Base-by-base conservation (phyloP, 2,113 vertebrate species). In the Verasper variegatus region DNA sequence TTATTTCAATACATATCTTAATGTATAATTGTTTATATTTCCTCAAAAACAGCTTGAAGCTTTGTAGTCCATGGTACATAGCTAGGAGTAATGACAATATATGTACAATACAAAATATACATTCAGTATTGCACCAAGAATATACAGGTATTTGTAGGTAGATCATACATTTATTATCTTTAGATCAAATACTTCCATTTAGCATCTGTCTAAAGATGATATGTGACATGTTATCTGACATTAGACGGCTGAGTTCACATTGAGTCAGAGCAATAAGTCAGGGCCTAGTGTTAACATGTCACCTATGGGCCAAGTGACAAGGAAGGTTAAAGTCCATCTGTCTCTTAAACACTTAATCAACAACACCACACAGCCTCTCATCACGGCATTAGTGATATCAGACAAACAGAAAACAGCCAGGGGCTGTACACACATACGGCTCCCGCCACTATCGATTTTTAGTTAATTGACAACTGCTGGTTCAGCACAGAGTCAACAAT, bases 391-490 rank as follows among this genome's bases (percentile, higher is more conserved):
- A 63, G 63, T 54, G 55, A 70, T 80, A 82, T 85, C 85, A 73
- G 76, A 73, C 60, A 20, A 63, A 73, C 21, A 58, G 15, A 65
- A 62, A 78, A 74, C 71, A 71, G 6, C 64, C 51, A 79, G 11
- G 58, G 57, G 59, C 71, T 55, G 67, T 72, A 78, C 68, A 83
- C 65, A 81, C 71, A 84, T n/a, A 35, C 0, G n/a, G 67, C 81
- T 85, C 83, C 83, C 40, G 31, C 51, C 72, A 21, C 6, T 89
- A 93, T 93, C 71, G 91, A 92, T 93, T 86, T 81, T 52, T 66
- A 75, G 93, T 92, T 93, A 94, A 95, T 93, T 68, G 70, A 45
- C 69, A 84, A 90, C 90, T 74, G 67, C 81, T 74, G 75, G 27
- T 62, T 77, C 23, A 81, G 76, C 69, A 13, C 76, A 49, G 70